Conservation (phyloP, 2,113 vertebrate species). For the Oenanthe melanoleuca region DNA sequence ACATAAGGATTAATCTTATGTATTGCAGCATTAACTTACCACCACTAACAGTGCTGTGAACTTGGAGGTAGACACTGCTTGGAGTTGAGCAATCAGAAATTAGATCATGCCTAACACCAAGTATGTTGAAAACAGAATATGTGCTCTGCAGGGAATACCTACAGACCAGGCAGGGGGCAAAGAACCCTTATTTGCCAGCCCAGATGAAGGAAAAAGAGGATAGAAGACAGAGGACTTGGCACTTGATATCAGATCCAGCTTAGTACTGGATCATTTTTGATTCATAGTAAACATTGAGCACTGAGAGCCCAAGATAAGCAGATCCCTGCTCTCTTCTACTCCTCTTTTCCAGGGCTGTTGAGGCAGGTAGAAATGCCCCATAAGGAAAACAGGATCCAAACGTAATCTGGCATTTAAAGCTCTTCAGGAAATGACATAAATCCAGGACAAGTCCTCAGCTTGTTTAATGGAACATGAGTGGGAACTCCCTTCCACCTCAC, state of each 20-base stretch:
- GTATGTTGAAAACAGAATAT: accelerated
- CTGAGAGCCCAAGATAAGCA: not conserved
- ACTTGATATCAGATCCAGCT: not conserved
- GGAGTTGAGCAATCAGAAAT: not conserved
- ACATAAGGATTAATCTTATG: not conserved
- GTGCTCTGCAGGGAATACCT: not conserved
- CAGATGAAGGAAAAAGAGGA: not conserved
- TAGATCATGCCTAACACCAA: not conserved
- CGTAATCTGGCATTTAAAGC: not conserved
- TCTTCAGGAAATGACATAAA: not conserved
- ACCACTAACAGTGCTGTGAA: not conserved
- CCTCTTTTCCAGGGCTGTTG: not conserved
- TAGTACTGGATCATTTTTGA: not conserved
- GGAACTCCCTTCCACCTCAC: not conserved
- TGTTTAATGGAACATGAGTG: not conserved
- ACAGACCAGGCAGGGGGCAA: not conserved
- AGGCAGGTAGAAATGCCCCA: not conserved
- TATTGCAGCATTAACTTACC: not conserved
- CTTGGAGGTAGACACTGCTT: not conserved
- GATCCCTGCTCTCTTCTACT: not conserved
- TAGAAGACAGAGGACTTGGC: not conserved
- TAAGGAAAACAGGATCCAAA: not conserved
- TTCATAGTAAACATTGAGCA: not conserved
- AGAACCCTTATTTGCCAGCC: not conserved
- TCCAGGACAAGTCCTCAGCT: not conserved